These are phyloP conservation scores for Eupeodes corollae DNA, from an alignment of 1,140 invertebrate species.

Conservation along the genomic window DNA sequence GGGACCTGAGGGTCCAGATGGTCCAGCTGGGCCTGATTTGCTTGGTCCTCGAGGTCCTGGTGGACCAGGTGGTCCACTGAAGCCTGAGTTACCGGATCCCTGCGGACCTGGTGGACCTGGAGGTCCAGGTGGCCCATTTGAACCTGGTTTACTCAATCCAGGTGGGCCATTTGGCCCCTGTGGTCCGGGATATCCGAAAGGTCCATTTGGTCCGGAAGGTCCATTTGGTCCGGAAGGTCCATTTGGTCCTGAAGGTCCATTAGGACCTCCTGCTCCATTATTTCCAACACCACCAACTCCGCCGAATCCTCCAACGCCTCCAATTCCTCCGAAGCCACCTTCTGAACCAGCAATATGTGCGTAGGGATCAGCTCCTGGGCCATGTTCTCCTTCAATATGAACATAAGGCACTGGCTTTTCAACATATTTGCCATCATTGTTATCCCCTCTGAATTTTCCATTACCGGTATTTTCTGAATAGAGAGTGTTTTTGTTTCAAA, in stretches of 20 bases:
- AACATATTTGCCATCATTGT: background rate
- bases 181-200: conserved; percentile 10
- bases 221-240: background rate
- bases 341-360: conserved; percentile 20
- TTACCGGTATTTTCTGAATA: background rate
- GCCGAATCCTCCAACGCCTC: conserved; percentile 7
- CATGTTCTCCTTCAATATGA: conserved; percentile 3
- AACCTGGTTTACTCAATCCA: conserved; percentile 12
- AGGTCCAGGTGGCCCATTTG: too few species aligned
- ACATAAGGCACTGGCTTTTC: background rate
- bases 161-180: conserved; percentile 10
- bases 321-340: conserved; percentile 12
- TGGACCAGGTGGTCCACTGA: too few species aligned
- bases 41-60: too few species aligned
- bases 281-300: conserved; percentile 8
- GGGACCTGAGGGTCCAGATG: too few species aligned
- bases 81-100: background rate
- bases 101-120: too few species aligned
- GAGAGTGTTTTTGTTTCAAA: background rate
- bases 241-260: conserved; percentile 17
- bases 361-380: conserved; percentile 17
- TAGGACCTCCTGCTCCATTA: conserved; percentile 7
- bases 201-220: conserved; percentile 6
- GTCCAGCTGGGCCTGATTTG: too few species aligned
- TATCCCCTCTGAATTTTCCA: background rate